Base-by-base conservation (phyloP, 2,888 invertebrate species). In the Plebejus anna region DNA sequence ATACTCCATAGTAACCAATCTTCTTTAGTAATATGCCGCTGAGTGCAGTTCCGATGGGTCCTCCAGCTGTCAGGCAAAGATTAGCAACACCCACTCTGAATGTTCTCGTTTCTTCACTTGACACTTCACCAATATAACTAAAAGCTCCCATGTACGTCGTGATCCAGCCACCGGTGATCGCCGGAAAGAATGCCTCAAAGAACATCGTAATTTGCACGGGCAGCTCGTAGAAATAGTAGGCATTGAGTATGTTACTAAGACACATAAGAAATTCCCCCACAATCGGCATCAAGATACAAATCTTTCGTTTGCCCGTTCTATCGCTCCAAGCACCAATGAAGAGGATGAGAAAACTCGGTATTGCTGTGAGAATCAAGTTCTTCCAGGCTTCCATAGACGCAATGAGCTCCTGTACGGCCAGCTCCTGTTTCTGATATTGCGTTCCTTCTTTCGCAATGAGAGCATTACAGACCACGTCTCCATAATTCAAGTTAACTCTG, bases 401-500 rank as follows among this genome's bases (percentile, higher is more conserved):
- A 70, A 95, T 94, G 9, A 95, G 84, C 77, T 94, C 90, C 79
- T 95, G 95, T 0, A 96, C 95, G 5, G 94, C 93, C 13, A 94
- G 85, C 83, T 96, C 96, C 86, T 96, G 95, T 73, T 87, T 83
- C 2, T 95, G 94, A 82, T 95, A 96, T 80, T 94, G 94, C 6
- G 94, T 95, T 7, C 96, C 97, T 83, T 96, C 94, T 82, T 96
- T 94, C 4, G 95, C 95, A 7, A 96, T 95, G 3, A 97, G 89
- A 0, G 97, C 96, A 82, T 96, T 95, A 86, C 97, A 97, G 0
- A 97, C 94, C 76, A 94, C 90, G 75, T 95, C 95, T 0, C 96
- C 94, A 84, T 96, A 97, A 0, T 92, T 92, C 83, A 97, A 92
- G 84, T 97, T 97, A 0, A 97, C 97, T 32, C 97, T 91, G 83